Base-by-base conservation (phyloP, 2,113 vertebrate genomes). In the Colius striatus region DNA sequence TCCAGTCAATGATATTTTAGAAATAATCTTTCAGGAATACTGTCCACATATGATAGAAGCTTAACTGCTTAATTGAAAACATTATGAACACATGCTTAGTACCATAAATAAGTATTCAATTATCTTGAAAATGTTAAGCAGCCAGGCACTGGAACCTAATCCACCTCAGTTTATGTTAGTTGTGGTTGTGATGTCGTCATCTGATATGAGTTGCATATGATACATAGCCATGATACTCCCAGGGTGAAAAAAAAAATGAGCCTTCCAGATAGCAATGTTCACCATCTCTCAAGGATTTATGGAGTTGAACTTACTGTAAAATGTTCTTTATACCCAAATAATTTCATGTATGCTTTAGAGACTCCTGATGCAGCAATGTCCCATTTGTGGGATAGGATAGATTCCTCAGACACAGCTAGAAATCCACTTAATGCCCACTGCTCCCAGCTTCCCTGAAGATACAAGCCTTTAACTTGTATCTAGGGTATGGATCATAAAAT, bases 171-270 rank as follows among this genome's bases (percentile, higher is more conserved):
- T 76, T 76, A 16, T 6, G 0, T 0, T 1, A 55, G 7, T 73
- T 23, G 22, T 73, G n/a, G 21, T 18, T 62, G 7, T 70, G 67
- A 57, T 51, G 11, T 67, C 43, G 25, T 87, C 6, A 26, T 68
- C 48, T 82, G 32, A 15, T 75, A 20, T 0, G 25, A 72, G 13
- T 9, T 19, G 1, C 1, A 0, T 73, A 18, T 66, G 29, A 3
- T 68, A 5, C 3, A 1, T 19, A 51, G 36, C 34, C 80, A 70
- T 55, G 32, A 25, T 48, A 10, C 13, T 53, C 6, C 51, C 5
- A n/a, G 14, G 6, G 5, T 53, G 20, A 72, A 60, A 43, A 13
- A 11, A 50, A 41, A 55, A 57, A 43, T 10, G 22, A 45, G 6
- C 18, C 32, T 65, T 66, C 18, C 18, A 48, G 50, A 4, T 90